phyloP scores from a whole-genome alignment of 2,888 invertebrate genomes.

The Drosophila buzzatii region DNA sequence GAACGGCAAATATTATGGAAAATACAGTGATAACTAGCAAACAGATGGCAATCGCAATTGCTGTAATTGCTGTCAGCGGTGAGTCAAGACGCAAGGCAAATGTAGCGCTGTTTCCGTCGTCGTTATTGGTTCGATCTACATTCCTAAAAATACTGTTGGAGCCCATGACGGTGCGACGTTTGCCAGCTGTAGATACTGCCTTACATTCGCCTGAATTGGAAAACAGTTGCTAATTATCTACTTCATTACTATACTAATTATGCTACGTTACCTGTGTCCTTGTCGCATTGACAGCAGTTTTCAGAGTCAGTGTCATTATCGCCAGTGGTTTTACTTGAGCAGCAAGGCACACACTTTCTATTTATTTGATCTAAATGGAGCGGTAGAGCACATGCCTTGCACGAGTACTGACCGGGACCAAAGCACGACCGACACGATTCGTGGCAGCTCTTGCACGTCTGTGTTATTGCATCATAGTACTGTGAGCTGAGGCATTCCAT shows the following conservation, averaged over 20 bases:
- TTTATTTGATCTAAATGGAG: too few species aligned
- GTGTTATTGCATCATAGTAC: slow-evolving; percentile 89
- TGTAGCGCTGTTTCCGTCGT: slow-evolving; percentile 61
- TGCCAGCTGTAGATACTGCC: slow-evolving; percentile 14
- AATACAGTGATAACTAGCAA: slow-evolving; percentile 90
- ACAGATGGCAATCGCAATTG: slow-evolving; percentile 89
- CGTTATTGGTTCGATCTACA: slow-evolving; percentile 19
- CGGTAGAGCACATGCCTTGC: too few species aligned
- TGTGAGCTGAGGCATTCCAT: slow-evolving; percentile 91
- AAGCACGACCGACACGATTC: slow-evolving; percentile 89
- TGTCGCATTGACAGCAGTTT: too few species aligned
- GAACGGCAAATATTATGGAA: slow-evolving; percentile 89
- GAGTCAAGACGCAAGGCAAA: slow-evolving; percentile 83
- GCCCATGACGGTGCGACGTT: neutral
- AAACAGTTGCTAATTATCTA: neutral
- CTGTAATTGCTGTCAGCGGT: slow-evolving; percentile 89
- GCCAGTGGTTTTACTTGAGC: too few species aligned
- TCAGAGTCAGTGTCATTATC: too few species aligned
- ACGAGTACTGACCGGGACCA: slow-evolving; percentile 81
- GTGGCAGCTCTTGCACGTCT: slow-evolving; percentile 89
- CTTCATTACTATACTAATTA: too few species aligned
- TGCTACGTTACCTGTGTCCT: too few species aligned
- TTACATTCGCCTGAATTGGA: slow-evolving; percentile 88
- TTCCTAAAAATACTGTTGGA: slow-evolving; percentile 46
- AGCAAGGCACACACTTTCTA: too few species aligned